Evolutionary conservation across 2,113 vertebrate genomes (phyloP).

Genomic region (Oncorhynchus tshawytscha): DNA sequence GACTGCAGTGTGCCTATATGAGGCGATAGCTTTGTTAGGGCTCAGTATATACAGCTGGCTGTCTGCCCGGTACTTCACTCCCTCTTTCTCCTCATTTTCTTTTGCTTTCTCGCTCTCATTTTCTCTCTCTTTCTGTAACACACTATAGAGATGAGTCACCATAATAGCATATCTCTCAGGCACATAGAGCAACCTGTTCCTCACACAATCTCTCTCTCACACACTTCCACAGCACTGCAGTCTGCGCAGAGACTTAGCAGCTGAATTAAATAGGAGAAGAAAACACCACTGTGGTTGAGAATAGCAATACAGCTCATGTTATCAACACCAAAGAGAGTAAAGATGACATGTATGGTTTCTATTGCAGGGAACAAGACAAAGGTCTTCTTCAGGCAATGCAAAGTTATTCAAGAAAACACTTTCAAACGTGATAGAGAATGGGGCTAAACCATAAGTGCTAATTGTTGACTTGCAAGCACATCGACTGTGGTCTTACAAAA

Average conservation of each 20-base stretch:
- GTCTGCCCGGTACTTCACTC: constrained; percentile 30
- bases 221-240: constrained; percentile 68
- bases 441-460: no score
- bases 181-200: constrained; percentile 66
- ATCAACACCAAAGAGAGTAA: background rate
- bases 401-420: background rate
- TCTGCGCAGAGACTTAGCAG: constrained; percentile 53
- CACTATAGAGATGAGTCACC: constrained; percentile 71
- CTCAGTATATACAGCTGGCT: constrained; percentile 60
- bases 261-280: constrained; percentile 38
- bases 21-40: constrained; percentile 48
- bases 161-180: constrained; percentile 67
- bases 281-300: constrained; percentile 29
- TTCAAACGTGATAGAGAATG: background rate
- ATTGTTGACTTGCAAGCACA: background rate
- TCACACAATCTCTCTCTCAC: constrained; percentile 7
- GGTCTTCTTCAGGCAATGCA: background rate
- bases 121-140: constrained; percentile 17
- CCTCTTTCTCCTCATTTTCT: background rate
- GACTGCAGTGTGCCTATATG: constrained; percentile 32
- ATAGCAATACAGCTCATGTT: constrained; percentile 17
- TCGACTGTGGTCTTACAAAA: background rate
- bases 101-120: constrained; percentile 19
- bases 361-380: background rate
- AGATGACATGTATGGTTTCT: background rate